These are phyloP conservation scores for Linepithema humile DNA, from an alignment of 1,140 invertebrate species.

Conservation along the genomic window DNA sequence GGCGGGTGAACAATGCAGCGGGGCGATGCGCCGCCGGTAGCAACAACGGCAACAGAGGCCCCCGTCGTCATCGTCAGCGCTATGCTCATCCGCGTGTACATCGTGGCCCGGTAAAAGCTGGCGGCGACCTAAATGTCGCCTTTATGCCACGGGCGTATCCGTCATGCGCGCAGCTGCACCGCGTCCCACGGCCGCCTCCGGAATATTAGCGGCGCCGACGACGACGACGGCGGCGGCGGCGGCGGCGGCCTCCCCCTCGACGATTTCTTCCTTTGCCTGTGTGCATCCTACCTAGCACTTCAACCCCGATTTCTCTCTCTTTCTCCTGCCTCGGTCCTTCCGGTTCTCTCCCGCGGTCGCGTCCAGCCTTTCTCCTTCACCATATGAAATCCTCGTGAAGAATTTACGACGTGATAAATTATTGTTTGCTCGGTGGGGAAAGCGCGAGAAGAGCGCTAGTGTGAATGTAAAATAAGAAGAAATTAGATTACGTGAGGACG, in stretches of 20 bases:
- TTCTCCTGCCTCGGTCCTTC: conserved; percentile 39
- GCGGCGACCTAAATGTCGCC: conserved; percentile 72
- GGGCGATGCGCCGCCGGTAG: conserved; percentile 19
- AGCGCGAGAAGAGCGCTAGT: conserved; percentile 1
- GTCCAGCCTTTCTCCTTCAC: conserved; percentile 17
- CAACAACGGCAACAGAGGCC: conserved; percentile 45
- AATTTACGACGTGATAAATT: conserved; percentile 71
- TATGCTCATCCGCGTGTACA: conserved; percentile 50
- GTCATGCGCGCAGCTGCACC: conserved; percentile 72
- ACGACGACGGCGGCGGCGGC: not conserved
- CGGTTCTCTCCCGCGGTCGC: not conserved
- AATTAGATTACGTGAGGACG: conserved; percentile 61
- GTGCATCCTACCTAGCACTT: not conserved
- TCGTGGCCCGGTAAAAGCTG: conserved; percentile 67
- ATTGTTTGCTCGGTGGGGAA: conserved; percentile 55
- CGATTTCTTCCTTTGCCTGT: conserved; percentile 51
- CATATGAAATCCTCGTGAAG: conserved; percentile 60
- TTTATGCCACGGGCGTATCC: conserved; percentile 73
- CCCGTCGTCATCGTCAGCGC: conserved; percentile 23
- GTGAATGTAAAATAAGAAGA: conserved; percentile 35
- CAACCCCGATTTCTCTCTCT: conserved; percentile 24
- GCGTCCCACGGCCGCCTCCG: conserved; percentile 65
- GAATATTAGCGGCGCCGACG: conserved; percentile 66
- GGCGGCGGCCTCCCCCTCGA: conserved; percentile 18
- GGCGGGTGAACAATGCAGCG: conserved; percentile 35